phyloP scores from a whole-genome alignment of 1,140 invertebrate genomes.

The Amyelois transitella region DNA sequence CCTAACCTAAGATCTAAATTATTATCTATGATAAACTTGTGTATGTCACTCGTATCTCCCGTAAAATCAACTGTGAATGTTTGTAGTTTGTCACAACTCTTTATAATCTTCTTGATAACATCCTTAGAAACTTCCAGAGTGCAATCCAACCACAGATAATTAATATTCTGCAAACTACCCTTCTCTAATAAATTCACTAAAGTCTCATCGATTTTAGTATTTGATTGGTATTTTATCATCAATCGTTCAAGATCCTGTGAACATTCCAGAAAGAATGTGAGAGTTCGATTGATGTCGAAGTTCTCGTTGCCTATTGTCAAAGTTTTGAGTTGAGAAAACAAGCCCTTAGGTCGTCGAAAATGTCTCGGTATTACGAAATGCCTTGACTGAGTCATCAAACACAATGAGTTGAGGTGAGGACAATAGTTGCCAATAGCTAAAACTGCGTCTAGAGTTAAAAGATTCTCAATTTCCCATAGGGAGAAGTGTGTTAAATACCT shows the following conservation, averaged over 20 bases:
- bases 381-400: conserved; percentile 60
- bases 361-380: conserved; percentile 50
- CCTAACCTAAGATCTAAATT: conserved; percentile 65
- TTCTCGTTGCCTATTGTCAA: conserved; percentile 62
- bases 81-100: conserved; percentile 48
- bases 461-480: conserved; percentile 62
- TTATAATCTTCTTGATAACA: conserved; percentile 54
- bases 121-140: conserved; percentile 59
- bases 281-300: conserved; percentile 52
- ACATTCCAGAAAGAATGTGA: conserved; percentile 58
- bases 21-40: conserved; percentile 55
- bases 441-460: conserved; percentile 52
- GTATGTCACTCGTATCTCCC: conserved; percentile 45
- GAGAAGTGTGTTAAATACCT: conserved; percentile 64
- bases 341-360: conserved; percentile 40
- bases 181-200: conserved; percentile 47
- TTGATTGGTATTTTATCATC: conserved; percentile 61
- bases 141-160: conserved; percentile 63
- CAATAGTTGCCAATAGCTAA: conserved; percentile 53
- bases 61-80: conserved; percentile 51
- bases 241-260: conserved; percentile 50
- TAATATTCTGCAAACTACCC: conserved; percentile 51
- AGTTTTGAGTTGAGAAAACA: conserved; percentile 51
- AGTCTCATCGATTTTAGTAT: conserved; percentile 47
- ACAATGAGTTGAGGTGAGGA: conserved; percentile 50